Conservation (phyloP, 2,888 invertebrate species). For the Onthophagus sagittarius region DNA sequence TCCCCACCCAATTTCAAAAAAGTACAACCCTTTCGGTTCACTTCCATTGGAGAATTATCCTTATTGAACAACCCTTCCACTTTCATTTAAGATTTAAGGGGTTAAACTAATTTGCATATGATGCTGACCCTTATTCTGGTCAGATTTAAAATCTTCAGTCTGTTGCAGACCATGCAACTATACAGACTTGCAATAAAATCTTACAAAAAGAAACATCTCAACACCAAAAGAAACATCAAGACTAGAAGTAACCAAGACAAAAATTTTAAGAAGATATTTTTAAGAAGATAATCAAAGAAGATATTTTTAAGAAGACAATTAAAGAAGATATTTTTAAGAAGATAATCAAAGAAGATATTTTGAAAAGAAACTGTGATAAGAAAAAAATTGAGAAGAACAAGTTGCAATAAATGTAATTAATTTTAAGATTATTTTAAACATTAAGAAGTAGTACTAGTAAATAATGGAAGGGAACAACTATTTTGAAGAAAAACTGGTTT, state of each 20-base stretch:
- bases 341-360: not conserved
- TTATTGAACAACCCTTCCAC: not conserved
- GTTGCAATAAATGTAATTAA: not conserved
- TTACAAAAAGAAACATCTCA: not conserved
- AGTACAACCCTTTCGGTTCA: not conserved
- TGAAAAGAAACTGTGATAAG: slow-evolving; percentile 2
- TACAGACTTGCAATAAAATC: not conserved
- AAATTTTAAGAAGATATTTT: not conserved
- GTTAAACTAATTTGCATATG: not conserved
- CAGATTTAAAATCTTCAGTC: not conserved
- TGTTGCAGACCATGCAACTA: not conserved
- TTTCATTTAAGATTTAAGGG: not conserved
- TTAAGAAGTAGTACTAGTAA: not conserved
- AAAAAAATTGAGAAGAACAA: not conserved
- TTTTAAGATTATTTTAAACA: not conserved
- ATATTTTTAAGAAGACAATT: not conserved
- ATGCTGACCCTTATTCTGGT: not conserved
- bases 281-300: not conserved
- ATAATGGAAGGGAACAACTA: not conserved
- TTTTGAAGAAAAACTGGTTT: not conserved
- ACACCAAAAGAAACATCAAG: not conserved
- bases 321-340: too few relatives aligned
- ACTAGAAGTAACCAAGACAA: not conserved
- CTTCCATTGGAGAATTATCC: not conserved
- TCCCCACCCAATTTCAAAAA: too few relatives aligned